Percentiles rank a stretch among this genome's conserved stretches.
phyloP scores from a whole-genome alignment of 2,888 invertebrate species.

The Drosophila multiciliata region DNA sequence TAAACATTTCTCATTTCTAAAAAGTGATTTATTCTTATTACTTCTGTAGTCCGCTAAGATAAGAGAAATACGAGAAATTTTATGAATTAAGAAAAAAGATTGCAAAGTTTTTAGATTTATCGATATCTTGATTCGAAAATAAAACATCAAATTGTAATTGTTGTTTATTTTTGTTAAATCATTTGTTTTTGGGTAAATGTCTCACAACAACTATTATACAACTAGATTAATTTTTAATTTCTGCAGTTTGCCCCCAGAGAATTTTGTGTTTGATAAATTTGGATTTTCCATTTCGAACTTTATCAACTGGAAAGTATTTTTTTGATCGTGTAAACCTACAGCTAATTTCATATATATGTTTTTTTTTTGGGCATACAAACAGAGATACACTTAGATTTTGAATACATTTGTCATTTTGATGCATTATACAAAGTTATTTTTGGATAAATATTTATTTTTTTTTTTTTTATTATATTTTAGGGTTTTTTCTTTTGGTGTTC shows the following conservation, averaged over 20 bases:
- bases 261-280: conserved; percentile 25
- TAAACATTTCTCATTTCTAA: no score
- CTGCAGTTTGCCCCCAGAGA: conserved; percentile 28
- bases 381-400: conserved; percentile 23
- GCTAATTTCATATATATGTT: conserved; percentile 40
- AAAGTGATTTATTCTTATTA: background rate
- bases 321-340: conserved; percentile 48
- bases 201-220: conserved; percentile 74
- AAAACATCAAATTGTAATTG: conserved; percentile 4
- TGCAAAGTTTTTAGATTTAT: background rate
- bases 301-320: conserved; percentile 9
- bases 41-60: background rate
- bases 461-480: conserved; percentile 14
- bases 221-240: conserved; percentile 54
- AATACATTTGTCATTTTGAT: conserved; percentile 32
- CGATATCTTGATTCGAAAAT: background rate
- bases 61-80: background rate
- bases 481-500: conserved; percentile 60
- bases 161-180: conserved; percentile 48
- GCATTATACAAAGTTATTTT: conserved; percentile 36
- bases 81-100: background rate
- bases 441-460: conserved; percentile 39
- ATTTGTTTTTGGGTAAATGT: conserved; percentile 63
- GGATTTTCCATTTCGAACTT: conserved; percentile 14
- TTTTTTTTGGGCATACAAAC: conserved; percentile 47